Evolutionary conservation across 2,797 vertebrate species (phyloP).

Genomic region (Emys orbicularis): DNA sequence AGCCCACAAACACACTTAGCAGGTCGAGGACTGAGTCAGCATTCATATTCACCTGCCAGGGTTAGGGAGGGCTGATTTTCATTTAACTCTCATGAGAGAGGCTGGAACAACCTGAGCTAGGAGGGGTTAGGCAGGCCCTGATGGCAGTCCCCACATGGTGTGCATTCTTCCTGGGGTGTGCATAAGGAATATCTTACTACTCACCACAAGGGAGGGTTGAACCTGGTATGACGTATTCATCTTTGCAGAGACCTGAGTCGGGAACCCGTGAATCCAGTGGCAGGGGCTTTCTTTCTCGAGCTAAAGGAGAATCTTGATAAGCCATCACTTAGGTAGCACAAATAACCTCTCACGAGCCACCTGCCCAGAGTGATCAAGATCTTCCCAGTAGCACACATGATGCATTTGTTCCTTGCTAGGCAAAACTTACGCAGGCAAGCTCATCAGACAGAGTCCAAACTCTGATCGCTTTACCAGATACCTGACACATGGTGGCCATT

Average conservation of each 20-base stretch:
- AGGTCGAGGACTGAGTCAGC: conserved; percentile 9
- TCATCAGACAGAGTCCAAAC: not conserved
- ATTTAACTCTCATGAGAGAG: accelerated
- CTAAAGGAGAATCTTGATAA: not conserved
- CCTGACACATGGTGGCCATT: not conserved
- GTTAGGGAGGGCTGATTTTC: accelerated
- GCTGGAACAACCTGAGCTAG: not conserved
- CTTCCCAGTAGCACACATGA: not conserved
- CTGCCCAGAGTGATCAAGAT: not conserved
- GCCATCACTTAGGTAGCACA: not conserved
- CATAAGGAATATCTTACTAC: not conserved
- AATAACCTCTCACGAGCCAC: too few relatives aligned
- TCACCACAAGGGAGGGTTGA: not conserved
- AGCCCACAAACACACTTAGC: not conserved
- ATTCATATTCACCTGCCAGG: accelerated
- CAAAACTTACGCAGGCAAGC: not conserved
- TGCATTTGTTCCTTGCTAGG: not conserved
- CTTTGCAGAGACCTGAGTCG: accelerated
- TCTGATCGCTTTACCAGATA: not conserved
- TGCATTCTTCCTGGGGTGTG: not conserved
- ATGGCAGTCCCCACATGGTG: accelerated
- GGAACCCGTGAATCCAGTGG: not conserved
- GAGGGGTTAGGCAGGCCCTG: not conserved
- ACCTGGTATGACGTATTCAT: accelerated
- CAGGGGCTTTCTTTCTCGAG: accelerated